Percentiles rank a stretch among this genome's conserved stretches.
Evolutionary conservation across 2,113 vertebrate genomes (phyloP).

Genomic region (Parus major): DNA sequence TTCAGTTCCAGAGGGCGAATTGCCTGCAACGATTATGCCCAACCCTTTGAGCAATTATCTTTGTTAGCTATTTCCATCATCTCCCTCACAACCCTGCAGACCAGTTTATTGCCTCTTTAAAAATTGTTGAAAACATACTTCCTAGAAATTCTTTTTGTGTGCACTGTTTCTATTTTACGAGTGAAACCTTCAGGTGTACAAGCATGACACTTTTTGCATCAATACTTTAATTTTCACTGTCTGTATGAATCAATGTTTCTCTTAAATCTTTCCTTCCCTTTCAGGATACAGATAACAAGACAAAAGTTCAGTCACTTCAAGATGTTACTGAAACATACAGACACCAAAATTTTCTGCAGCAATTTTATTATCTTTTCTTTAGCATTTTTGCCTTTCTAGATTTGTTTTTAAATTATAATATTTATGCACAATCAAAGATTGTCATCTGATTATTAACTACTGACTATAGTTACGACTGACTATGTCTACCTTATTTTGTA

Average conservation of each 20-base stretch:
- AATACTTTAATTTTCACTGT: neutral
- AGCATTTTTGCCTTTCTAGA: neutral
- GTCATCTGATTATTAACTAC: neutral
- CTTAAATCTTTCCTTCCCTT: neutral
- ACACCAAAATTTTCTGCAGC: neutral
- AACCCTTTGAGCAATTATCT: neutral
- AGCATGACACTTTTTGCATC: neutral
- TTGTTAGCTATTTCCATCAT: neutral
- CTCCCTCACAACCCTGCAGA: neutral
- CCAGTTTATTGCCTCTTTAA: neutral
- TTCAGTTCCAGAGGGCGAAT: neutral
- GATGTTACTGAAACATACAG: neutral
- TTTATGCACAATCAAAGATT: neutral
- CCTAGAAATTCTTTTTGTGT: neutral
- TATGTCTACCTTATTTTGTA: neutral
- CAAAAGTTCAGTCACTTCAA: neutral
- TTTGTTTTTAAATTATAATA: neutral
- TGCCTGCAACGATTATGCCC: neutral
- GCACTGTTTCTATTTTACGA: fast-evolving
- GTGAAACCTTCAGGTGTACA: neutral
- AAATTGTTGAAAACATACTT: neutral
- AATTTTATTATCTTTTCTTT: neutral
- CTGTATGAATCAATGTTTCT: neutral
- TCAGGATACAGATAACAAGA: neutral
- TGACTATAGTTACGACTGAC: neutral